phyloP scores from a whole-genome alignment of 2,113 vertebrate species.

The Speoplatyrhinus poulsoni region DNA sequence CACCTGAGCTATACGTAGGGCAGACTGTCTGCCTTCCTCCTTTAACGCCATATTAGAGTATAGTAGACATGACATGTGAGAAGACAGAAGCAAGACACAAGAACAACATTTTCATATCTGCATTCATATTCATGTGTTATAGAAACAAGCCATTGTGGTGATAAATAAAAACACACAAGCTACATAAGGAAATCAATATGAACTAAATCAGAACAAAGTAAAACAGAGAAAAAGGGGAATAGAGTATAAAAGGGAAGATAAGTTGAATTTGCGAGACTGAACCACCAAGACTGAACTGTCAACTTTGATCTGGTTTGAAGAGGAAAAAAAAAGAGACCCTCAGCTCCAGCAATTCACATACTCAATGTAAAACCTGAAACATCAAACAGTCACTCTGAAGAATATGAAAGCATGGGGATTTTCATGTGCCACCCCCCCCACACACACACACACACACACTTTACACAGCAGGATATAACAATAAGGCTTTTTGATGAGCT shows the following conservation, averaged over 20 bases:
- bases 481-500: not conserved
- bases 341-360: conserved; percentile 16
- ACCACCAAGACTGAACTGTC: not conserved
- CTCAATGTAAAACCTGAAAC: not conserved
- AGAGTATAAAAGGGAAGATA: conserved; percentile 5
- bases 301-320: not conserved
- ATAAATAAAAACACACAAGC: not conserved
- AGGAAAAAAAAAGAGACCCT: conserved; percentile 12
- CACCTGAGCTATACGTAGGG: too few relatives aligned
- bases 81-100: too few relatives aligned
- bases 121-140: not conserved
- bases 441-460: conserved; percentile 14
- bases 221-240: not conserved
- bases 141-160: not conserved
- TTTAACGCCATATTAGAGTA: too few relatives aligned
- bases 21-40: too few relatives aligned
- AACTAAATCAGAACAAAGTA: not conserved
- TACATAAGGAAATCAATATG: not conserved
- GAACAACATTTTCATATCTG: too few relatives aligned
- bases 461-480: conserved; percentile 2
- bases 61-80: too few relatives aligned
- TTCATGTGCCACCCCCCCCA: conserved; percentile 3
- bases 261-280: conserved; percentile 1
- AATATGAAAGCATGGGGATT: conserved; percentile 22
- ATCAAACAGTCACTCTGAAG: conserved; percentile 31